Base-by-base conservation (phyloP, 2,888 invertebrate genomes). In the Perizoma flavofasciatum region DNA sequence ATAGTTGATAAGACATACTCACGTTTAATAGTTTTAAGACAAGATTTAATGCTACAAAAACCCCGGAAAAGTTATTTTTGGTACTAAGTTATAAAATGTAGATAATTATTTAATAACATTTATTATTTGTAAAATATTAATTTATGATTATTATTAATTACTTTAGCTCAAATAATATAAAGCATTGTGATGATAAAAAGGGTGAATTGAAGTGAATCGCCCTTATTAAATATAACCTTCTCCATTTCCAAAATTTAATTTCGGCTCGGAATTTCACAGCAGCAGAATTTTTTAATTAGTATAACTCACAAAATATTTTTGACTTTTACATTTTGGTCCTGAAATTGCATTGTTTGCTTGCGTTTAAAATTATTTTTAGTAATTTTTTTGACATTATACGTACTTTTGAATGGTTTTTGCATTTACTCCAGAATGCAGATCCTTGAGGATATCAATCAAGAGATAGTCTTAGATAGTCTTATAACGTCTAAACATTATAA, bases 261-360 rank as follows among this genome's bases (percentile, higher is more conserved):
- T 48, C n/a, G n/a, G 7, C 32, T 43, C 43, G 34, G 6, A 55
- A 62, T 58, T 60, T 35, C 34, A 44, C 7, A 48, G 8, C 32
- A 9, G 6, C 40, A 22, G 59, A 63, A 63, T 65, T 58, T 52
- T 51, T 32, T 65, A 67, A 67, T 49, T 54, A 49, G 58, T 55
- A 59, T 65, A 56, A 62, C 63, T 61, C 59, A 40, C 41, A 22
- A 61, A 56, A 57, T 49, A 65, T n/a, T n/a, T n/a, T n/a, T n/a
- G n/a, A n/a, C n/a, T 63, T 57, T 63, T 52, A 11, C 49, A 7
- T 46, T 49, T 54, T 32, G 49, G 32, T 48, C 35, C 45, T 59
- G 32, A 51, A 54, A 49, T 51, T 6, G 35, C 33, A 52, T 52
- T 48, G n/a, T 10, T 50, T 46, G 33, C 35, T 39, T 54, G 5